Evolutionary conservation across 2,888 invertebrate genomes (phyloP), one percentile per base, ranked within the genome.

Genomic region (Drosophila multiciliata): DNA sequence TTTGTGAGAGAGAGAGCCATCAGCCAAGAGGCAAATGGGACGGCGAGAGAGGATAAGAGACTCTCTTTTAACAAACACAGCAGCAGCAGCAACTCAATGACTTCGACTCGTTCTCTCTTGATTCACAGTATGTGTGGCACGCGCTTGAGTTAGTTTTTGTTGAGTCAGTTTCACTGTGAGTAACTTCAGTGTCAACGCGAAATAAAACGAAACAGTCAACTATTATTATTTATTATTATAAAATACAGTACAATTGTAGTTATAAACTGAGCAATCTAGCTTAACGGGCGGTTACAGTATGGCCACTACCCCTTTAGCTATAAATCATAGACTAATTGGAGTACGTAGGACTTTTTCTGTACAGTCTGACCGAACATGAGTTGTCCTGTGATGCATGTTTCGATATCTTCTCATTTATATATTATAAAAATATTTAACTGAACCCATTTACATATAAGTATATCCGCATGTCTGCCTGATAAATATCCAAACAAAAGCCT

Each of bases 301-400:
- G 20, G 45, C 15, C 15, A 15, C 45, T 20, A 12, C 20, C 20
- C 20, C 12, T 45, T 20, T 3, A 15, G 20, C 45, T 15, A 45
- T 8, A 78, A 87, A 69, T 68, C 55, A 50, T 65, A 48, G 65
- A 65, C 75, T 86, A 88, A 88, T 83, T 83, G 42, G 32, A 53
- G 38, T 60, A 54, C 32, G 48, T 33, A 20, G 40, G 17, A 33
- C 33, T 33, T 9, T 36, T 29, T 26, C 7, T 29, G n/a, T 50
- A n/a, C 0, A 26, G 9, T 2, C 4, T 15, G 11, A 53, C 15
- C n/a, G 45, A 58, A 50, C 26, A 35, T 11, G 1, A n/a, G n/a
- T 60, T 66, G 29, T 35, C 53, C 49, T 54, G 45, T 33, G 32
- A 45, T 45, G 20, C 12, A 20, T 20, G 26, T 8, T 48, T 15